Evolutionary conservation across 2,888 invertebrate species (phyloP).

Genomic region (Cerceris ruficornis): DNA sequence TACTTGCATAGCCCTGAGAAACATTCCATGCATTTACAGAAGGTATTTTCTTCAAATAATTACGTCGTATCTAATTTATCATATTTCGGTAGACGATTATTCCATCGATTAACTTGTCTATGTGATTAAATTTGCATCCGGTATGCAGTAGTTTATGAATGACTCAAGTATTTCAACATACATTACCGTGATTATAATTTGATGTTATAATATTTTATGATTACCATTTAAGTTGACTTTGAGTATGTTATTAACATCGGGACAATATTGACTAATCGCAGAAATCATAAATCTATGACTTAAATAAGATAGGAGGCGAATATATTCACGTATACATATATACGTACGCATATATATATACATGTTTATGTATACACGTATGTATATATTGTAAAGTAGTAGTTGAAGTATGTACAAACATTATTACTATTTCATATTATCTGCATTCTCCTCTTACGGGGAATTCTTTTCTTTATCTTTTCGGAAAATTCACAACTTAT

Average conservation of each 20-base stretch:
- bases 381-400: slow-evolving; percentile 44
- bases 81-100: slow-evolving; percentile 43
- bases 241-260: slow-evolving; percentile 51
- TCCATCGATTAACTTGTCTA: slow-evolving; percentile 54
- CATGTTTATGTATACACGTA: slow-evolving; percentile 9
- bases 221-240: slow-evolving; percentile 57
- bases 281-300: slow-evolving; percentile 53
- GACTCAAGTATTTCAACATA: slow-evolving; percentile 52
- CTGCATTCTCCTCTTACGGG: slow-evolving; percentile 43
- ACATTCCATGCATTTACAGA: slow-evolving; percentile 63
- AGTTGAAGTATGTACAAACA: slow-evolving; percentile 64
- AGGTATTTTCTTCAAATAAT: slow-evolving; percentile 41
- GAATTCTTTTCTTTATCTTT: slow-evolving; percentile 31
- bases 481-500: slow-evolving; percentile 52
- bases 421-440: slow-evolving; percentile 60
- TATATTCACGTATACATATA: slow-evolving; percentile 17
- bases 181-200: slow-evolving; percentile 53
- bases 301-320: slow-evolving; percentile 57
- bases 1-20: slow-evolving; percentile 54
- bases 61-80: slow-evolving; percentile 13
- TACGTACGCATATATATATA: slow-evolving; percentile 5
- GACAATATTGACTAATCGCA: slow-evolving; percentile 47
- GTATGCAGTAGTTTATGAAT: slow-evolving; percentile 30
- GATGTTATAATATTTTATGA: slow-evolving; percentile 58
- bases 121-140: slow-evolving; percentile 33